Conservation (phyloP, 2,888 invertebrate species). For the Drosophila merina region DNA sequence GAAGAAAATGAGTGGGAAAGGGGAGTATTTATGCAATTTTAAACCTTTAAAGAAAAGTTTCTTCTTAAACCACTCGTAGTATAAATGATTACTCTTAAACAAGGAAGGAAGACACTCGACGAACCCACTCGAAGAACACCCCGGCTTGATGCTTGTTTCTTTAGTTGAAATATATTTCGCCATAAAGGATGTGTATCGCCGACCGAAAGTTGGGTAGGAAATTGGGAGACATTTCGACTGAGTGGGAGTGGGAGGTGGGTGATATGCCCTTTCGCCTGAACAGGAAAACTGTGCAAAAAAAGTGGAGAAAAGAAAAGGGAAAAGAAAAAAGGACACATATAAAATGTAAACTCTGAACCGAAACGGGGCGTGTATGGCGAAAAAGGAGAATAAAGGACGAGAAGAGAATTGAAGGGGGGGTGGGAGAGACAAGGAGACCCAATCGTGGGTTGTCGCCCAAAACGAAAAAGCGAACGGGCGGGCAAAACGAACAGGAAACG, state of each 20-base stretch:
- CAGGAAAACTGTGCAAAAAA: slow-evolving; percentile 69
- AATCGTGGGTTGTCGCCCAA: slow-evolving; percentile 62
- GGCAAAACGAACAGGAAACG: slow-evolving; percentile 58
- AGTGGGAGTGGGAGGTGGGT: slow-evolving; percentile 24
- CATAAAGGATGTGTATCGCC: not conserved
- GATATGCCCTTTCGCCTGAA: slow-evolving; percentile 44
- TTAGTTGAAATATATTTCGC: not conserved
- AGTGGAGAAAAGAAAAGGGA: slow-evolving; percentile 14
- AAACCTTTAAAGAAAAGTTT: not conserved
- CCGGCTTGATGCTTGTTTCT: not conserved
- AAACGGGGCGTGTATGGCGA: slow-evolving; percentile 46
- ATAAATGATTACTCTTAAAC: not conserved
- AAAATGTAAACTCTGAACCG: slow-evolving; percentile 56
- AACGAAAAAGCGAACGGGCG: slow-evolving; percentile 41
- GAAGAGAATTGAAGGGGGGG: slow-evolving; percentile 6
- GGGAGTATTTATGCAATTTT: not conserved
- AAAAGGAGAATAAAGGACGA: slow-evolving; percentile 1
- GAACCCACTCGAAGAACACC: not conserved
- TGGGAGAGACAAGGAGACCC: slow-evolving; percentile 6
- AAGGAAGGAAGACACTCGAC: not conserved
- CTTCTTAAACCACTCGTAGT: not conserved
- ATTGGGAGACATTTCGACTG: slow-evolving; percentile 6
- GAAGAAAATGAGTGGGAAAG: not conserved
- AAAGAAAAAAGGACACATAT: slow-evolving; percentile 38
- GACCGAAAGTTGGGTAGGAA: not conserved